These are phyloP conservation scores for Ophion costatus DNA, from an alignment of 2,888 invertebrate species.

Conservation along the genomic window DNA sequence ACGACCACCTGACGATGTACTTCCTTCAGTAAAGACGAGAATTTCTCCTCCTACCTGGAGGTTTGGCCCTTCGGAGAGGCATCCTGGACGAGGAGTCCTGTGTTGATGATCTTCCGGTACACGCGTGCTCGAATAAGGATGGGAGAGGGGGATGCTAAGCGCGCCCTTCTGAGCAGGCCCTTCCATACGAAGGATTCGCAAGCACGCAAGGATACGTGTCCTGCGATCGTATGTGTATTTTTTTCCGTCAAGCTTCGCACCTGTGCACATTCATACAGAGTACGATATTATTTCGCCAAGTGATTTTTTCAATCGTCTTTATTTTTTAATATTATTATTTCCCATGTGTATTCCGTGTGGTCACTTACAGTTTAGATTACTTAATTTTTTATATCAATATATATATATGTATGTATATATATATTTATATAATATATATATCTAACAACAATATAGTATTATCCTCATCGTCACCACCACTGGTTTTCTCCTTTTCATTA, in stretches of 20 bases:
- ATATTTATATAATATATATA: slow-evolving; percentile 77
- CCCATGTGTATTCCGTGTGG: slow-evolving; percentile 57
- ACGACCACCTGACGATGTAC: no score
- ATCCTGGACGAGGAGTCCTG: no score
- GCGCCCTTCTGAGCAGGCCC: no score
- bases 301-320: slow-evolving; percentile 29
- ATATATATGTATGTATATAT: slow-evolving; percentile 58
- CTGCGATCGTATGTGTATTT: neutral
- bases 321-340: slow-evolving; percentile 57
- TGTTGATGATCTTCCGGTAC: no score
- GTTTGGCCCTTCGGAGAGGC: no score
- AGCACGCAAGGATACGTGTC: no score
- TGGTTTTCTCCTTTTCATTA: slow-evolving; percentile 62
- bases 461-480: slow-evolving; percentile 77
- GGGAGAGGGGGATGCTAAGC: no score
- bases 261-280: neutral
- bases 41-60: no score
- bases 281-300: neutral
- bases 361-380: slow-evolving; percentile 65
- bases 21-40: no score
- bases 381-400: slow-evolving; percentile 77
- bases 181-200: no score
- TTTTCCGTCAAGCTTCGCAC: neutral
- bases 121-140: no score
- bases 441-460: slow-evolving; percentile 83